phyloP scores from a whole-genome alignment of 1,140 invertebrate genomes.

The Lepidurus couesii region DNA sequence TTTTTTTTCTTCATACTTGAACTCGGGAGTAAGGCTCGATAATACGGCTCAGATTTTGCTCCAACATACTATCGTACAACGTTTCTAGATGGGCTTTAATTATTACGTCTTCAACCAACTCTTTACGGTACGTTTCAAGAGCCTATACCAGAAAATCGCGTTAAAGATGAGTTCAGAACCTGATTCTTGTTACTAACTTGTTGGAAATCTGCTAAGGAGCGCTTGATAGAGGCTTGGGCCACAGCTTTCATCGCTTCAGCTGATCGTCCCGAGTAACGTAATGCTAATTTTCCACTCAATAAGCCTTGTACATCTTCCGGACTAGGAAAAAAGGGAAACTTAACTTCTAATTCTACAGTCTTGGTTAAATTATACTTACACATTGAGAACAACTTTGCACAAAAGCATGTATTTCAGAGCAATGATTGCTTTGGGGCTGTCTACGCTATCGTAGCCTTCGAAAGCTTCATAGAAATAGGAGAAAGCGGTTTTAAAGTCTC shows the following conservation, averaged over 20 bases:
- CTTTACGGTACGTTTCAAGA: constrained; percentile 75
- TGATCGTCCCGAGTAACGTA: constrained; percentile 92
- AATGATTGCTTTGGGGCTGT: constrained; percentile 81
- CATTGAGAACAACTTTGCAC: constrained; percentile 96
- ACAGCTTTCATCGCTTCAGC: constrained; percentile 97
- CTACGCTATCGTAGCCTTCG: constrained; percentile 96
- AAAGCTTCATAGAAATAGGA: constrained; percentile 99
- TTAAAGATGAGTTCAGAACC: constrained; percentile 7
- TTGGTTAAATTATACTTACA: constrained; percentile 45
- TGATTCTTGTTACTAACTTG: constrained; percentile 41
- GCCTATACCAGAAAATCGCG: constrained; percentile 49
- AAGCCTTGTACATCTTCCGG: constrained; percentile 95
- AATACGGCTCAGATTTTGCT: constrained; percentile 96
- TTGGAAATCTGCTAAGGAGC: constrained; percentile 94
- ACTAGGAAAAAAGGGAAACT: constrained; percentile 41
- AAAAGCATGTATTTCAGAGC: constrained; percentile 98
- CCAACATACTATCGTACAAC: constrained; percentile 96
- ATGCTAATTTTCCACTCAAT: constrained; percentile 89
- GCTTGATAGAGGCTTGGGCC: constrained; percentile 89
- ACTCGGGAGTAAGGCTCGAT: constrained; percentile 98
- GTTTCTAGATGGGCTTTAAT: constrained; percentile 93
- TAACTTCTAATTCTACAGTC: background rate
- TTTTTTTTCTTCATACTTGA: constrained; percentile 58
- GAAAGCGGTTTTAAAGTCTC: constrained; percentile 99
- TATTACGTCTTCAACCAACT: constrained; percentile 93